These are phyloP conservation scores for Bombus superbus DNA, from an alignment of 1,140 invertebrate species.

Conservation along the genomic window DNA sequence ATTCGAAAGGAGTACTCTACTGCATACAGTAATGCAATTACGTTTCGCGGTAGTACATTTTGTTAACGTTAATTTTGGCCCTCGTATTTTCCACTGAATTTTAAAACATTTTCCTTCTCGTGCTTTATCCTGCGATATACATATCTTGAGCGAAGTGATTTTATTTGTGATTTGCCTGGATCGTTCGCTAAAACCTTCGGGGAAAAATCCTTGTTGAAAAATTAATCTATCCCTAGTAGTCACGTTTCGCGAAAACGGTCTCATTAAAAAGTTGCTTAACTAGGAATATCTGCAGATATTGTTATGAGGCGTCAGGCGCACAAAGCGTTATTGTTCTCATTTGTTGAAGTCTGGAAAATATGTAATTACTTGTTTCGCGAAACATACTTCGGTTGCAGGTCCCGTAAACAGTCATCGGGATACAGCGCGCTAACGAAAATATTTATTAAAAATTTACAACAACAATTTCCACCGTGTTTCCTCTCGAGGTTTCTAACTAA, in stretches of 20 bases:
- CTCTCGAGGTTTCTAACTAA: neutral
- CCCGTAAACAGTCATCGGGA: no score
- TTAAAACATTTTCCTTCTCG: neutral
- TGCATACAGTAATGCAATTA: neutral
- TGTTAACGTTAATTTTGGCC: neutral
- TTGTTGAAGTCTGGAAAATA: constrained; percentile 15
- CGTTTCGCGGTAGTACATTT: neutral
- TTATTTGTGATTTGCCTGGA: neutral
- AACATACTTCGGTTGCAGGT: neutral
- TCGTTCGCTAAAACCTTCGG: neutral
- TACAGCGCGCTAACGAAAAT: neutral
- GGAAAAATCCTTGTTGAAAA: neutral
- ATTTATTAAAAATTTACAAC: constrained; percentile 4
- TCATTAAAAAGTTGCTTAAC: constrained; percentile 26
- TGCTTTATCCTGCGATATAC: neutral
- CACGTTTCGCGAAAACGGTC: neutral
- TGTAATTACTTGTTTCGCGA: constrained; percentile 29
- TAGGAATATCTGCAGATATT: constrained; percentile 1
- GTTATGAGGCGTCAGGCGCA: neutral
- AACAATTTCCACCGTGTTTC: no score
- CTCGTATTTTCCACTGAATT: neutral
- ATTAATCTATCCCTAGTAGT: neutral
- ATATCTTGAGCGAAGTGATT: neutral
- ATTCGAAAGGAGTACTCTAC: no score
- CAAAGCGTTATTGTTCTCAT: neutral